These are phyloP conservation scores for Leucophenga montana DNA, from an alignment of 2,888 invertebrate genomes.

Conservation along the genomic window DNA sequence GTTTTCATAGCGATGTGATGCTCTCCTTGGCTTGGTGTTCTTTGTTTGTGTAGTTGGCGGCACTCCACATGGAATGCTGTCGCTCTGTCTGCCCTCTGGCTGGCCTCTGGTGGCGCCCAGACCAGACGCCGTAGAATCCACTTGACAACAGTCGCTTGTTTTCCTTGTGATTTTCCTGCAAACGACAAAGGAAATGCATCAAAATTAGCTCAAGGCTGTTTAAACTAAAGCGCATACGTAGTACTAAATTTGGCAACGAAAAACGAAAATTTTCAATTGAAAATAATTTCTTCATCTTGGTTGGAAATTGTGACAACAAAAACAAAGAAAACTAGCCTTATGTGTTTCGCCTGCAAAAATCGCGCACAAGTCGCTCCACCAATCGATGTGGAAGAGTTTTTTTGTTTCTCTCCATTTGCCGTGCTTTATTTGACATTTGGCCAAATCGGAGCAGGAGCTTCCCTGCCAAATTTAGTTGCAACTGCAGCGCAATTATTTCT, in stretches of 20 bases:
- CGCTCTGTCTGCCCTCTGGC: slow-evolving; percentile 57
- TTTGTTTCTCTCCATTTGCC: slow-evolving; percentile 31
- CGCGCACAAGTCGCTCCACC: not conserved
- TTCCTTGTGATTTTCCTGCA: not conserved
- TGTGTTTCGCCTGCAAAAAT: slow-evolving; percentile 4
- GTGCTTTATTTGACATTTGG: slow-evolving; percentile 21
- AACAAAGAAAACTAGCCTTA: not conserved
- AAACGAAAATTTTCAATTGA: not conserved
- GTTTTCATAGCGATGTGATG: not conserved
- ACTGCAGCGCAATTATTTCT: slow-evolving; percentile 63
- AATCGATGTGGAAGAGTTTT: slow-evolving; percentile 32
- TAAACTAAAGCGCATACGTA: not conserved
- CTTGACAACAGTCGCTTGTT: slow-evolving; percentile 12
- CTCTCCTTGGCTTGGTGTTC: slow-evolving; percentile 12
- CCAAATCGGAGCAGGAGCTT: slow-evolving; percentile 7
- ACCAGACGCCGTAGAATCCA: slow-evolving; percentile 10
- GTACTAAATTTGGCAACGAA: slow-evolving; percentile 5
- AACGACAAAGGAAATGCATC: slow-evolving; percentile 30
- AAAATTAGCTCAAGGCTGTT: slow-evolving; percentile 67
- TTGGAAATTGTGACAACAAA: not conserved
- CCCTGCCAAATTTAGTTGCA: slow-evolving; percentile 45
- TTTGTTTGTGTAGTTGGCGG: slow-evolving; percentile 32
- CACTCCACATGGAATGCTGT: slow-evolving; percentile 56
- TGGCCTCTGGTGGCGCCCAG: slow-evolving; percentile 19
- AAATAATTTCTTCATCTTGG: no score